Percentiles rank a stretch among this genome's conserved stretches.
Conservation (phyloP, 2,113 vertebrate species). For the Bombycilla garrulus region DNA sequence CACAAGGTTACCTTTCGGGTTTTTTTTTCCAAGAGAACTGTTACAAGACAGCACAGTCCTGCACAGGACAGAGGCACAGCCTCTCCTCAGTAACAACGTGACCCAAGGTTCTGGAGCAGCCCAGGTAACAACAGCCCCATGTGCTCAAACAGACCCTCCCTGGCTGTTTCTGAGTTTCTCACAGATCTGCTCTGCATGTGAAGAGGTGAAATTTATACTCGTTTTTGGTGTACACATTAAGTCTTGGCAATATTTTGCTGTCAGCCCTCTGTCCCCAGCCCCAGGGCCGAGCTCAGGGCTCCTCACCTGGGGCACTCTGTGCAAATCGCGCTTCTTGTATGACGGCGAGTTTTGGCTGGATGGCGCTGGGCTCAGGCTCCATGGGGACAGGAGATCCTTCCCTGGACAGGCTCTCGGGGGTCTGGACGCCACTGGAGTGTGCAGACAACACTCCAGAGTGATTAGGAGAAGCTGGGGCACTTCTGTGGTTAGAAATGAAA, state of each 20-base stretch:
- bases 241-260: not conserved
- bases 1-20: too few species aligned
- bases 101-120: not conserved
- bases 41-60: not conserved
- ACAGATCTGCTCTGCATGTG: not conserved
- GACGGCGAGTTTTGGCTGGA: conserved; percentile 93
- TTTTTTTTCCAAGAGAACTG: not conserved
- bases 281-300: not conserved
- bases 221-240: accelerated
- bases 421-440: conserved; percentile 96
- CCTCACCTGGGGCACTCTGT: conserved; percentile 90
- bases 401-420: conserved; percentile 93
- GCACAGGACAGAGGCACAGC: not conserved
- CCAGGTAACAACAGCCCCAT: not conserved
- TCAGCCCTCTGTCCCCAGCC: not conserved
- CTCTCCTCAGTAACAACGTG: not conserved
- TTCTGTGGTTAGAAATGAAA: conserved; percentile 78
- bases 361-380: conserved; percentile 83
- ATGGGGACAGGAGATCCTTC: conserved; percentile 94
- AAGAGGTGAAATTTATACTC: not conserved
- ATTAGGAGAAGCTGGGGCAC: conserved; percentile 95
- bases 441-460: conserved; percentile 93
- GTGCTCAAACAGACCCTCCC: not conserved
- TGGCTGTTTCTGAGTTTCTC: accelerated
- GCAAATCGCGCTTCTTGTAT: conserved; percentile 94